Evolutionary conservation across 2,797 vertebrate genomes (phyloP), one percentile per base, ranked within the genome.

Genomic region (Synanceia verrucosa): DNA sequence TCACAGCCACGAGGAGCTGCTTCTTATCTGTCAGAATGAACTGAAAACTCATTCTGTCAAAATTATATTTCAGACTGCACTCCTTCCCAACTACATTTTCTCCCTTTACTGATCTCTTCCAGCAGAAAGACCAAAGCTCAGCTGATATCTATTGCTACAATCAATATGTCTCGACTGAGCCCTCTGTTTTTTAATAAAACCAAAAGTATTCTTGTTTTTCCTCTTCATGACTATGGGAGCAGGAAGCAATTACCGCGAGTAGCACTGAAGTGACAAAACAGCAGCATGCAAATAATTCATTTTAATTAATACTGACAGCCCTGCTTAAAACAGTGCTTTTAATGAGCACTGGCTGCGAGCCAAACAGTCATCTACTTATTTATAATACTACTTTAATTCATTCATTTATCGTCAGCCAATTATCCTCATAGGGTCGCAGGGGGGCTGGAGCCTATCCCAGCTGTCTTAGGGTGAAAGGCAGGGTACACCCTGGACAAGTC

Each of bases 41-140:
- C 50, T 65, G 43, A 52, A 72, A 75, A 61, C 70, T 70, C 41
- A 53, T 79, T 37, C 68, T 33, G 62, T 80, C 70, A 75, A 31
- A 47, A 64, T 50, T 39, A 26, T n/a, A 62, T 60, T 72, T 60
- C 69, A 76, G 44, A 70, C 39, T n/a, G 26, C 0, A 1, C 34
- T 58, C 58, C 34, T 33, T 53, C 14, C 71, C 16, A 6, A 33
- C 8, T 50, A 46, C 43, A 63, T 44, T 43, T 18, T 21, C 36
- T 34, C 26, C 34, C 24, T 26, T 28, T 60, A 12, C 57, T 41
- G 50, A 34, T 65, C 47, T 63, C 23, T 21, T 37, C 9, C 4
- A 5, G 14, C 33, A 56, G 52, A 78, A 51, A 59, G 16, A 23
- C 23, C 9, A 26, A n/a, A 24, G 36, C n/a, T 1, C 3, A 19